Evolutionary conservation across 2,113 vertebrate species (phyloP).

Genomic region (Microtus pennsylvanicus): DNA sequence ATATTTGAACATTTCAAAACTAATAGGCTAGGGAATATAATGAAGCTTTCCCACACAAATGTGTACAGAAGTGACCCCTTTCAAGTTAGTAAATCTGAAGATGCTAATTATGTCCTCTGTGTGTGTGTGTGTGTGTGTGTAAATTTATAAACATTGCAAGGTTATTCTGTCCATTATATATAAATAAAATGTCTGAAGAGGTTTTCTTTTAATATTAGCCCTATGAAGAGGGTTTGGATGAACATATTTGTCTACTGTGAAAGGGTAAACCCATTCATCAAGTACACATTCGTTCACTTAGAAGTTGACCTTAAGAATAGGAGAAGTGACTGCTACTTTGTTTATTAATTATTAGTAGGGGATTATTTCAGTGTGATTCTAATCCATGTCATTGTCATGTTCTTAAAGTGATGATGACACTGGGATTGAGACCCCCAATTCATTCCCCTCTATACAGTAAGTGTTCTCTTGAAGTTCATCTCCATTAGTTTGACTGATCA

Average conservation of each 20-base stretch:
- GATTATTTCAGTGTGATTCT: conserved; percentile 63
- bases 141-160: not conserved
- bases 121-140: not conserved
- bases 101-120: not conserved
- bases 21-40: not conserved
- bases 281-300: conserved; percentile 74
- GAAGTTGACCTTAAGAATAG: conserved; percentile 76
- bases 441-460: conserved; percentile 15
- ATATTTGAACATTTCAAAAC: conserved; percentile 27
- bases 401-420: conserved; percentile 45
- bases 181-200: not conserved
- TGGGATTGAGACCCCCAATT: not conserved
- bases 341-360: conserved; percentile 64
- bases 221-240: conserved; percentile 73
- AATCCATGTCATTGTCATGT: conserved; percentile 61
- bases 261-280: conserved; percentile 80
- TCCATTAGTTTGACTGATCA: not conserved
- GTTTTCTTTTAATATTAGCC: conserved; percentile 75
- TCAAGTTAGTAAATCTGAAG: not conserved
- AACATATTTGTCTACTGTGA: conserved; percentile 72
- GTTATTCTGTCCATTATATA: not conserved
- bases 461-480: not conserved
- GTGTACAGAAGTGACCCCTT: not conserved
- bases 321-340: conserved; percentile 69
- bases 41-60: not conserved